Conservation (phyloP, 2,797 vertebrate genomes). For the Columba guinea region DNA sequence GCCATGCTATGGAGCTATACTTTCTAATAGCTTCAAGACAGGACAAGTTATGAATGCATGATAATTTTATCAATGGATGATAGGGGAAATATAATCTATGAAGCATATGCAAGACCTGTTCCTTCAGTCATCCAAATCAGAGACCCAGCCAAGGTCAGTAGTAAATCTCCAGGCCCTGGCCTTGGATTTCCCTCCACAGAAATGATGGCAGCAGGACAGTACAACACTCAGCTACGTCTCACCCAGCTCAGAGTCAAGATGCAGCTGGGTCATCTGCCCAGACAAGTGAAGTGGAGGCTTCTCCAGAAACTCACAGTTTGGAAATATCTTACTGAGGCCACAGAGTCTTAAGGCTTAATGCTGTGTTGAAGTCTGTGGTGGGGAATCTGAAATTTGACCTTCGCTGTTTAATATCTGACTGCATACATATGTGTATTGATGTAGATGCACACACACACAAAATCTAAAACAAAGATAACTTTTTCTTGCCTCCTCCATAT, state of each 20-base stretch:
- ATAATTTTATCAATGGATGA: background rate
- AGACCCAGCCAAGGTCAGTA: background rate
- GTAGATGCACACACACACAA: background rate
- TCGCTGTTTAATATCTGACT: background rate
- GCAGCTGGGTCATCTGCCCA: background rate
- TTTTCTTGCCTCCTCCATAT: background rate
- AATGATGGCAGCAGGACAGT: background rate
- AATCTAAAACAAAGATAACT: background rate
- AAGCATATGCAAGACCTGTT: background rate
- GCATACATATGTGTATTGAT: background rate
- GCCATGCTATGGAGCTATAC: background rate
- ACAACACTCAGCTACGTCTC: fast-evolving
- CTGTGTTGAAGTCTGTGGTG: background rate
- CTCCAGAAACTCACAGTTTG: background rate
- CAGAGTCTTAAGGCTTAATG: background rate
- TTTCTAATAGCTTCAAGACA: background rate
- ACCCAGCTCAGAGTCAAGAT: background rate
- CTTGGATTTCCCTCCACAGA: background rate
- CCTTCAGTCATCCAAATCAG: background rate
- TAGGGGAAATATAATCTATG: background rate
- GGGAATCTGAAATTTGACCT: background rate
- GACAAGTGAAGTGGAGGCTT: background rate
- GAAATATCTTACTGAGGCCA: background rate
- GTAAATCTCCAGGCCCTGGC: background rate
- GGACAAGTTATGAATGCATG: background rate